Evolutionary conservation across 2,113 vertebrate species (phyloP), one percentile per base, ranked within the genome.

Genomic region (Martes martes): DNA sequence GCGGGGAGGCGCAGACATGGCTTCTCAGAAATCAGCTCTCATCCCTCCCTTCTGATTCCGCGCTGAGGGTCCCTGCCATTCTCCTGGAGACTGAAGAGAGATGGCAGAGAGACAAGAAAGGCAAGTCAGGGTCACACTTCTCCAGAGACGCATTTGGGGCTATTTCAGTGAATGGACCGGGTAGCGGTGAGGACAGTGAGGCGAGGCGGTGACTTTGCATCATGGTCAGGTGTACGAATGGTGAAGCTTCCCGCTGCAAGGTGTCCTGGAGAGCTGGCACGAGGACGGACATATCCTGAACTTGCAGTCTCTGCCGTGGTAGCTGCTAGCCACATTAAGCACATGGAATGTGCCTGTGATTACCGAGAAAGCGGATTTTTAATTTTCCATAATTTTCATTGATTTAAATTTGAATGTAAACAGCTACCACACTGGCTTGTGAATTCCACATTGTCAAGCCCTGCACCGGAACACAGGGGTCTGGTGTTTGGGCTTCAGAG

Each of bases 1-100:
- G 55, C 4, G 0, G 28, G 90, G 45, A 21, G 6, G 26, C 23
- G 0, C 21, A 18, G 18, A 6, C 1, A 26, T 0, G 1, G 9
- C 0, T 47, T 78, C 65, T 79, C 39, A 33, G 55, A 21, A 9
- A 28, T 79, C 74, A 83, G 0, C 18, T 92, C 73, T n/a, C 89
- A 11, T 91, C 73, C 89, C 83, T 79, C 24, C 36, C 39, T 45
- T 31, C 28, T 23, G 36, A 91, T 65, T 61, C 52, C 2, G 26
- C 45, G 65, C 59, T 1, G 11, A 89, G 86, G 24, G 73, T 39
- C 69, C 91, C 11, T 52, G 42, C 24, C n/a, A 8, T 5, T 6
- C 14, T 89, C 9, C 61, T 57, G 26, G 78, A 88, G 39, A 11
- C 73, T 36, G 59, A 84, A 78, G 91, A 65, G 16, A 94, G 52